A percentile compares a stretch with the other conserved stretches of the same genome.
phyloP scores from a whole-genome alignment of 2,113 vertebrate species.

The Empidonax alnorum region DNA sequence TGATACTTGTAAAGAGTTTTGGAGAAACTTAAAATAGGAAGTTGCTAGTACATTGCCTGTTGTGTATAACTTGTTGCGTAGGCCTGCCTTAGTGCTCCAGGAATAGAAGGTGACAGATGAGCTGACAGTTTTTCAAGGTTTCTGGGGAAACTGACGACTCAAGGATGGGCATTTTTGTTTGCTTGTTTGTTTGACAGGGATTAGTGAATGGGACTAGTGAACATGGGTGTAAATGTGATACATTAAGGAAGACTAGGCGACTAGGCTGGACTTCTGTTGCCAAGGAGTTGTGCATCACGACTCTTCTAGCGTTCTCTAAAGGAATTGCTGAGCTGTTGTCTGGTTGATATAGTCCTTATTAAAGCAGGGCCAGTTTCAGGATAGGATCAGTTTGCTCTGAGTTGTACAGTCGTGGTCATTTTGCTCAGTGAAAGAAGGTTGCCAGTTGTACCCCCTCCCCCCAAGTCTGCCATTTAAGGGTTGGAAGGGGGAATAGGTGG shows the following conservation, averaged over 20 bases:
- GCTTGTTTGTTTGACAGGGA: not conserved
- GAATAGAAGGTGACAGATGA: not conserved
- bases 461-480: accelerated
- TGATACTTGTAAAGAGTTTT: not conserved
- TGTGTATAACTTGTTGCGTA: not conserved
- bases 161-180: not conserved
- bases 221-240: not conserved
- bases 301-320: not conserved
- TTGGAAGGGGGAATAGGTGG: not conserved
- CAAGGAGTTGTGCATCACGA: accelerated
- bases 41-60: not conserved
- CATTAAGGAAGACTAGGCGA: not conserved
- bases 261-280: not conserved
- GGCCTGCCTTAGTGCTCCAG: not conserved
- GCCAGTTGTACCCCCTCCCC: not conserved
- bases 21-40: not conserved
- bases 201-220: not conserved
- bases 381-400: not conserved
- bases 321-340: not conserved
- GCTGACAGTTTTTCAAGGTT: not conserved
- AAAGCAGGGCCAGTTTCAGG: not conserved
- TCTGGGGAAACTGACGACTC: not conserved
- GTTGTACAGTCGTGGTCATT: not conserved
- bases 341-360: not conserved
- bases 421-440: not conserved